phyloP scores from a whole-genome alignment of 92 coral and sea anemone genomes.

The Montipora capitata region DNA sequence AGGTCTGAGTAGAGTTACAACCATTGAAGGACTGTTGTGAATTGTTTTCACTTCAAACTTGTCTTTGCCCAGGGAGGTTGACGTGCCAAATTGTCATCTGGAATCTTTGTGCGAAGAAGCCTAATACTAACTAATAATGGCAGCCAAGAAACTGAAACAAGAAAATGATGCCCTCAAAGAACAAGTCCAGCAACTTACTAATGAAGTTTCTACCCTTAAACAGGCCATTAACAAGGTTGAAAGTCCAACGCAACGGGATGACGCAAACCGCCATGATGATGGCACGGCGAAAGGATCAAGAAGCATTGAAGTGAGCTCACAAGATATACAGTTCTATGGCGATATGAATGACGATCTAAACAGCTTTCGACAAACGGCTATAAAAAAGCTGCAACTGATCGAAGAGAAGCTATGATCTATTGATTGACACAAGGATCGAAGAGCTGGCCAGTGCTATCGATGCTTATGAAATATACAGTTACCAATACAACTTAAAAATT shows the following conservation, averaged over 20 bases:
- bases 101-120: background rate
- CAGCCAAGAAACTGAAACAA: slow-evolving; percentile 5
- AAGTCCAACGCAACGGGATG: background rate
- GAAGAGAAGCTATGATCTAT: background rate
- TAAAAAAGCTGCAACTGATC: background rate
- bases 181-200: background rate
- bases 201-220: background rate
- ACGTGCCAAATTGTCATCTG: background rate
- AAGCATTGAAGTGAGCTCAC: background rate
- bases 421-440: background rate
- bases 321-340: background rate
- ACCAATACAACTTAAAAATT: background rate
- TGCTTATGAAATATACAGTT: background rate
- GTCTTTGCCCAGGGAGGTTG: too few relatives aligned
- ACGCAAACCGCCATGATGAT: background rate
- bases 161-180: background rate
- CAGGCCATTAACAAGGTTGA: background rate
- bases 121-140: background rate
- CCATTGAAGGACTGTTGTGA: too few relatives aligned
- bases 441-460: background rate
- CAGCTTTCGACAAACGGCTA: background rate
- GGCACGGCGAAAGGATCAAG: background rate
- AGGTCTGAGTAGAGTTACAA: too few relatives aligned
- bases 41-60: too few relatives aligned
- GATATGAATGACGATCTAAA: background rate